Percentiles rank a stretch among this genome's conserved stretches.
These are phyloP conservation scores for Ctena decussata DNA, from an alignment of 2,888 invertebrate species.

Conservation along the genomic window DNA sequence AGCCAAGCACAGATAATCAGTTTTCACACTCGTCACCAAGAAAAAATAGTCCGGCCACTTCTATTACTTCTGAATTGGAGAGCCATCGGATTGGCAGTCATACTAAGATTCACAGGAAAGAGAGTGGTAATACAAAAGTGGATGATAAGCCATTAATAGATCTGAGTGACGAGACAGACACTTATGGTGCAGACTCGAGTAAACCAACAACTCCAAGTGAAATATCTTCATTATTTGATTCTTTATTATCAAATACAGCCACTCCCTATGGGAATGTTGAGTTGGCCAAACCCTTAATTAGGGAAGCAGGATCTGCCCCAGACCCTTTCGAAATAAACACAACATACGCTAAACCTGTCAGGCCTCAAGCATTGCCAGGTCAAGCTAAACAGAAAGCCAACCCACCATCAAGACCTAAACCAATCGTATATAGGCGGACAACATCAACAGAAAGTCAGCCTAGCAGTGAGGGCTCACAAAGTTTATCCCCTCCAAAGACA, in stretches of 20 bases:
- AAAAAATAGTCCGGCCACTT: not conserved
- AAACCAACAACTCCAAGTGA: conserved; percentile 60
- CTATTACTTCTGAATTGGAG: conserved; percentile 2
- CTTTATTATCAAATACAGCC: conserved; percentile 66
- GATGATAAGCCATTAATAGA: conserved; percentile 83
- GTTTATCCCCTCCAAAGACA: conserved; percentile 60
- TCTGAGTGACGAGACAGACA: conserved; percentile 73
- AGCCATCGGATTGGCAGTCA: conserved; percentile 27
- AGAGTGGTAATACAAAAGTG: conserved; percentile 48
- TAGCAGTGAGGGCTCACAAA: conserved; percentile 55
- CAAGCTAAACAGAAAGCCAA: conserved; percentile 30
- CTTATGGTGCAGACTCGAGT: not conserved
- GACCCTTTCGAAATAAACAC: conserved; percentile 81
- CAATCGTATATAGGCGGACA: conserved; percentile 64
- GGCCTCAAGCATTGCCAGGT: conserved; percentile 11
- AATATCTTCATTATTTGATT: conserved; percentile 77
- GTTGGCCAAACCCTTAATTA: conserved; percentile 77
- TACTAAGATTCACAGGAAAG: conserved; percentile 50
- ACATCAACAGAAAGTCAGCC: conserved; percentile 62
- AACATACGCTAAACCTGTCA: conserved; percentile 36
- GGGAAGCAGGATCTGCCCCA: conserved; percentile 53
- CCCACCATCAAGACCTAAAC: conserved; percentile 60
- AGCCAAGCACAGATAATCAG: conserved; percentile 87
- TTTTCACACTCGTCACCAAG: not conserved
- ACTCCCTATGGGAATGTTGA: conserved; percentile 74